phyloP scores from a whole-genome alignment of 2,888 invertebrate species.

The Xylota segnis region DNA sequence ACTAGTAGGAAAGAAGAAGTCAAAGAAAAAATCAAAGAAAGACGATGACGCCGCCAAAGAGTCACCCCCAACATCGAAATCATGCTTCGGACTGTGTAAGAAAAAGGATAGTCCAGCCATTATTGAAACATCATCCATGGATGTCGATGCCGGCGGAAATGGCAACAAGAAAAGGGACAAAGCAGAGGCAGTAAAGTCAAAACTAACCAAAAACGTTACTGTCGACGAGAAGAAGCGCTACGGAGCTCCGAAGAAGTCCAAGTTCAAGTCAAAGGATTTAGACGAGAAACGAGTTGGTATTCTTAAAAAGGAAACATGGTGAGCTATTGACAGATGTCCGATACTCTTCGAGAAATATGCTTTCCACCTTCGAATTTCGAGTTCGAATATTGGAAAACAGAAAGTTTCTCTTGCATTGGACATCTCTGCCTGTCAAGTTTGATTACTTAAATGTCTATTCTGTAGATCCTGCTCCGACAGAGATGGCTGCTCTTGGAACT shows the following conservation, averaged over 20 bases:
- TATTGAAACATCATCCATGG: constrained; percentile 66
- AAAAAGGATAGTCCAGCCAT: constrained; percentile 38
- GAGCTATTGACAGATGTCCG: not conserved
- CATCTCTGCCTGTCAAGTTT: not conserved
- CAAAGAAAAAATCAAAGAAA: constrained; percentile 1
- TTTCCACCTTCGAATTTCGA: not conserved
- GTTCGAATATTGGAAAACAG: not conserved
- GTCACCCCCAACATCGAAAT: constrained; percentile 4
- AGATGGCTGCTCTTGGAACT: no score
- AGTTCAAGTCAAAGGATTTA: not conserved
- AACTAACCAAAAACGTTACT: not conserved
- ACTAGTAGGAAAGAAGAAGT: not conserved
- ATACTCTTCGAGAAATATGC: not conserved
- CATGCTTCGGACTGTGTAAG: constrained; percentile 31
- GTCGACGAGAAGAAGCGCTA: constrained; percentile 62
- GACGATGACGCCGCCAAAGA: not conserved
- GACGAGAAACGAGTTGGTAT: constrained; percentile 3
- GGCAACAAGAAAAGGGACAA: constrained; percentile 25
- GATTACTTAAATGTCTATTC: not conserved
- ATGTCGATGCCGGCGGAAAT: constrained; percentile 56
- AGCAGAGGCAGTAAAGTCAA: not conserved
- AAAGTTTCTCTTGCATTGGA: not conserved
- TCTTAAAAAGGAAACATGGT: constrained; percentile 23
- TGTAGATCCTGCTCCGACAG: not conserved
- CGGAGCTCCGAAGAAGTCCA: constrained; percentile 47